Base-by-base conservation (phyloP, 2,888 invertebrate species). In the Chalcosyrphus nemorum region DNA sequence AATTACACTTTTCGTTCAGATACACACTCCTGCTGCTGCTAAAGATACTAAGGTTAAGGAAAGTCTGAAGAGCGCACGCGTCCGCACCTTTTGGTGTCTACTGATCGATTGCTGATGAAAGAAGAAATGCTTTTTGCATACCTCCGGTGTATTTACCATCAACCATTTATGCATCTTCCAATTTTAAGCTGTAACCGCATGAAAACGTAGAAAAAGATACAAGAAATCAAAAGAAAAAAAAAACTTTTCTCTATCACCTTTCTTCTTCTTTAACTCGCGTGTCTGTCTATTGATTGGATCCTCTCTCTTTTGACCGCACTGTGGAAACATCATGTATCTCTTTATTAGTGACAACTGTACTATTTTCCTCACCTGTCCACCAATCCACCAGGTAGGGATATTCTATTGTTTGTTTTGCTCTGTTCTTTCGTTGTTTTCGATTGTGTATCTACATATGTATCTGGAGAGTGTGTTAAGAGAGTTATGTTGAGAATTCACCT, bases 41-140 rank as follows among this genome's bases (percentile, higher is more conserved):
- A 43, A 4, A 17, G 45, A 57, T 21, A 13, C 32, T 35, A 2
- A 24, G 0, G 0, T 47, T 4, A 32, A 7, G n/a, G 15, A 52
- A 50, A 61, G 24, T 41, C 35, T 61, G 19, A 41, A 52, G 61
- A 41, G 38, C n/a, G n/a, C 45, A 54, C 45, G 59, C 32, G 81
- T 61, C 29, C 19, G 50, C 72, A 78, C 72, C 56, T 78, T 54
- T 74, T 74, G 72, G 61, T 24, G 66, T 59, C 63, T 47, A 52
- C 61, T 56, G 50, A 68, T 72, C 15, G 61, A 68, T 82, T 82
- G 82, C 61, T 56, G 56, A 68, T 63, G 41, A 38, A 50, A 72
- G 43, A 59, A 43, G 59, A 59, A 70, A 71, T 72, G 65, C 6
- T 24, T 47, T 68, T 63, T 57, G 70, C 75, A 75, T 75, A 56